These are phyloP conservation scores for Micronycteris hirsuta DNA, from an alignment of 2,113 vertebrate genomes.

Conservation along the genomic window DNA sequence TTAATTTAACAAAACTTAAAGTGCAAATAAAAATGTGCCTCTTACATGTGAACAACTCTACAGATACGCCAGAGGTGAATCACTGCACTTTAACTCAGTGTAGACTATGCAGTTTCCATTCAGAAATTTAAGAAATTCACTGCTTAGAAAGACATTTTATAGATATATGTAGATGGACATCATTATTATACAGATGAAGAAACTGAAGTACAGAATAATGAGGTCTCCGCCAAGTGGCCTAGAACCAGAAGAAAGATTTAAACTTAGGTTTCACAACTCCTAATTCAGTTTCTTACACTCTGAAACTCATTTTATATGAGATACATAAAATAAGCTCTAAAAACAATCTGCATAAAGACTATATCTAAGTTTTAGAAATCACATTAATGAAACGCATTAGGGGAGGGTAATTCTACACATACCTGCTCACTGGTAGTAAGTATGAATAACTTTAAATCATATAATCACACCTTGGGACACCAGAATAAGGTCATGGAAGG, in stretches of 20 bases:
- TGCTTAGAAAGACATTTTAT: neutral
- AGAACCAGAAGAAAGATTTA: neutral
- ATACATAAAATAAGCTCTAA: neutral
- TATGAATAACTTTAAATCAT: neutral
- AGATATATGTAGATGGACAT: neutral
- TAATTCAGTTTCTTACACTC: neutral
- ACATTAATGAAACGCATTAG: neutral
- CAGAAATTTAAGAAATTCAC: neutral
- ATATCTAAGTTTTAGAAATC: neutral
- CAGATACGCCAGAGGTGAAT: neutral
- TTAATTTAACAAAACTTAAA: neutral
- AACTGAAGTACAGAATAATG: neutral
- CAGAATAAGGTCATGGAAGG: neutral
- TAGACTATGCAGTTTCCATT: neutral
- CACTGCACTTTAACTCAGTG: neutral
- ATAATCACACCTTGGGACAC: neutral
- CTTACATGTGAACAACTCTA: neutral
- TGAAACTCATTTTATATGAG: neutral
- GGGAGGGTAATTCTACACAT: neutral
- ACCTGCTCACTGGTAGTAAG: neutral
- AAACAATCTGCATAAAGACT: neutral
- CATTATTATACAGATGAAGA: neutral
- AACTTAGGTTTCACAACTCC: neutral
- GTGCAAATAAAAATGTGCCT: neutral
- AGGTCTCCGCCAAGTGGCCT: neutral